Evolutionary conservation across 2,888 invertebrate species (phyloP).

Genomic region (Caenorhabditis japonica): DNA sequence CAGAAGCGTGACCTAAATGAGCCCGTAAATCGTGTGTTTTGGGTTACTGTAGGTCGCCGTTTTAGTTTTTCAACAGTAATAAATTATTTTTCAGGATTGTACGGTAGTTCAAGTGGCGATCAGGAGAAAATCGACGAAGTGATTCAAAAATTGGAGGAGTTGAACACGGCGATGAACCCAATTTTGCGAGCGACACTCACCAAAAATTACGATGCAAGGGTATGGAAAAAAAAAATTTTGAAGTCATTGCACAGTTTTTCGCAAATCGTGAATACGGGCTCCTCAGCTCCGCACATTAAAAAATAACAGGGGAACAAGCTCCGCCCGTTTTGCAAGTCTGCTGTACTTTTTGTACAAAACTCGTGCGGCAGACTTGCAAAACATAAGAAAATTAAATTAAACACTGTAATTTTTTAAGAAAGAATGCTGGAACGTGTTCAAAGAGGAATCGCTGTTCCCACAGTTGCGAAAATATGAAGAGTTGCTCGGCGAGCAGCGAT

Average conservation of each 20-base stretch:
- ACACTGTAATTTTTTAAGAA: conserved; percentile 40
- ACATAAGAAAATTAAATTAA: too few relatives aligned
- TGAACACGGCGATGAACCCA: conserved; percentile 65
- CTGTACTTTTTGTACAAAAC: too few relatives aligned
- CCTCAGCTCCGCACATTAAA: too few relatives aligned
- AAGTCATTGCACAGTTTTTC: background rate
- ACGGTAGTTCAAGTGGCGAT: conserved; percentile 64
- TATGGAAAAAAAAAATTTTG: conserved; percentile 17
- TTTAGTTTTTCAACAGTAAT: too few relatives aligned
- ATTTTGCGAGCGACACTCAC: conserved; percentile 66
- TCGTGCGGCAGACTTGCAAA: too few relatives aligned
- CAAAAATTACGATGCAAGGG: conserved; percentile 66
- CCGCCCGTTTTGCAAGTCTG: too few relatives aligned
- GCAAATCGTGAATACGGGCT: too few relatives aligned
- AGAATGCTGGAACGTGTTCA: conserved; percentile 49
- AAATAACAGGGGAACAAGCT: too few relatives aligned
- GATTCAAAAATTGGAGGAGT: conserved; percentile 62
- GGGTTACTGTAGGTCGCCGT: background rate
- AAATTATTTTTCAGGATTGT: conserved; percentile 55
- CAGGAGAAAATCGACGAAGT: conserved; percentile 65
- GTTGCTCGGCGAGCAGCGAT: conserved; percentile 48
- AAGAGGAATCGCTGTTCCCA: conserved; percentile 57
- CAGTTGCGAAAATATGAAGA: conserved; percentile 60
- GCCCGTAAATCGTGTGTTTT: too few relatives aligned
- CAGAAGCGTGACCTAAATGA: too few relatives aligned